These are phyloP conservation scores for Aporophyla lueneburgensis DNA, from an alignment of 2,888 invertebrate genomes.

Conservation along the genomic window DNA sequence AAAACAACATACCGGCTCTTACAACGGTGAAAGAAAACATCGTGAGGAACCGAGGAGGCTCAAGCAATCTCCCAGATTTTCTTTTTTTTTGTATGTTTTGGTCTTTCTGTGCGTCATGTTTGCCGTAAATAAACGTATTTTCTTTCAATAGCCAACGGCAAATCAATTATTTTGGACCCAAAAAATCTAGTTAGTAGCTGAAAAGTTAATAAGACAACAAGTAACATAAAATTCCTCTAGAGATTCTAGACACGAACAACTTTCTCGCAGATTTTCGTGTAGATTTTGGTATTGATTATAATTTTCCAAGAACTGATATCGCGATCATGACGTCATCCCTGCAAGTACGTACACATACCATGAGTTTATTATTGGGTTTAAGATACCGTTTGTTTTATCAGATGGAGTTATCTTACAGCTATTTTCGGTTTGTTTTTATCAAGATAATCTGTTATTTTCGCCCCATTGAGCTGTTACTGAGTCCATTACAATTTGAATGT, in stretches of 20 bases:
- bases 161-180: background rate
- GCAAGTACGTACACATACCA: constrained; percentile 42
- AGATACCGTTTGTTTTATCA: constrained; percentile 62
- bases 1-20: too few relatives aligned
- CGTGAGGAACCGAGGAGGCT: too few relatives aligned
- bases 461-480: constrained; percentile 39
- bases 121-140: too few relatives aligned
- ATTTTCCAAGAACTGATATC: constrained; percentile 42
- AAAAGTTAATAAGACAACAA: background rate
- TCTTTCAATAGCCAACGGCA: too few relatives aligned
- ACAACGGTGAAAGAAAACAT: too few relatives aligned
- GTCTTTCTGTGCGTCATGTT: too few relatives aligned
- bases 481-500: constrained; percentile 24
- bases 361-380: constrained; percentile 60
- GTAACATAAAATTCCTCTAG: background rate
- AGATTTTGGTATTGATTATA: constrained; percentile 53
- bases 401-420: constrained; percentile 54
- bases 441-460: constrained; percentile 46
- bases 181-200: too few relatives aligned
- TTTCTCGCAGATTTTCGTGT: constrained; percentile 31
- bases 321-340: constrained; percentile 42
- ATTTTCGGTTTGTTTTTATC: constrained; percentile 58
- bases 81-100: too few relatives aligned
- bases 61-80: too few relatives aligned
- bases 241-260: constrained; percentile 7